A percentile compares a stretch with the other conserved stretches of the same genome.
Evolutionary conservation across 2,797 vertebrate genomes (phyloP).

Genomic region (Tolypeutes matacus): DNA sequence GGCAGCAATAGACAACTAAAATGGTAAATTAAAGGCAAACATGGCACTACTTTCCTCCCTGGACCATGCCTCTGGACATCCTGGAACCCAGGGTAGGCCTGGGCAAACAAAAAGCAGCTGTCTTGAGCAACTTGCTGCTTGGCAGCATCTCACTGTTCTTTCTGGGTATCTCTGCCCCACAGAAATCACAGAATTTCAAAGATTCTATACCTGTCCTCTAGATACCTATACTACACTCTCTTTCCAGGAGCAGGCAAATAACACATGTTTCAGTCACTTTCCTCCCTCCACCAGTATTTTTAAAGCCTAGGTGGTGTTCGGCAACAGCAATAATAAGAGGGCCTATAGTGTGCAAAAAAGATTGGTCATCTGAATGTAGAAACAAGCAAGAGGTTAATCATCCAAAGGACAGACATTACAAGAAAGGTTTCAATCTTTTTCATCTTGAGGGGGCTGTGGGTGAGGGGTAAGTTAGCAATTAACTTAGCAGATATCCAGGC

Average conservation of each 20-base stretch:
- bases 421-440: background rate
- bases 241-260: background rate
- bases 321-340: background rate
- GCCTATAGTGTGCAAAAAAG: background rate
- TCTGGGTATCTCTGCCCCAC: background rate
- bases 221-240: background rate
- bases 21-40: background rate
- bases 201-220: background rate
- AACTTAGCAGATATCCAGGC: background rate
- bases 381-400: background rate
- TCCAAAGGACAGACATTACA: background rate
- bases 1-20: background rate
- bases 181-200: background rate
- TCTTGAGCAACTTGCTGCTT: background rate
- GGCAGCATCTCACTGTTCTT: background rate
- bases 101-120: constrained; percentile 22
- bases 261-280: background rate
- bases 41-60: background rate
- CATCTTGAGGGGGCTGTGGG: background rate
- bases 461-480: background rate
- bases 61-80: background rate
- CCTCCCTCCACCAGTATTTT: background rate
- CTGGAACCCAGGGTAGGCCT: background rate
- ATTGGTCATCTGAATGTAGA: background rate
- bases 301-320: background rate